Evolutionary conservation across 2,888 invertebrate genomes (phyloP), one percentile per base, ranked within the genome.

Genomic region (Tetramorium bicarinatum): DNA sequence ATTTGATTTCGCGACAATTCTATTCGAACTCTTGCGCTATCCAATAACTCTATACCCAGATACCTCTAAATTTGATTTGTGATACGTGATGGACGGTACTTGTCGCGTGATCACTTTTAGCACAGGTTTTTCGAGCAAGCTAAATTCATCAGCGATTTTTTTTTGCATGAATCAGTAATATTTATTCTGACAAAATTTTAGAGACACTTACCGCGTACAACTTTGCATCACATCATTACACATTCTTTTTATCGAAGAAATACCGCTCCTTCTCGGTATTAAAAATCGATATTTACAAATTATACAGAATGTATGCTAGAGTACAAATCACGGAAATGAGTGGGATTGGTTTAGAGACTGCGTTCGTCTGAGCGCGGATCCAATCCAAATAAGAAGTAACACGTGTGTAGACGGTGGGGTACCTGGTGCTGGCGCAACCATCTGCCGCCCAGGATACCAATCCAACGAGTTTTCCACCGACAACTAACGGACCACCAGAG

Each of bases 401-500:
- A 61, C 92, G 89, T 0, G 93, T 93, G 84, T 90, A 93, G 44
- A 93, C 92, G n/a, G 93, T 92, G 6, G 93, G 93, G 62, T 91
- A 93, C 18, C 82, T 74, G 4, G 83, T 86, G 6, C 81, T 82
- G 15, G 92, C 93, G 71, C 93, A 94, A n/a, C 91, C 93, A 38
- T 82, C 87, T 29, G n/a, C n/a, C n/a, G 2, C 29, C 13, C 92
- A 93, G 15, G 93, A 94, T 18, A 92, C 92, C 6, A 94, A 84
- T 79, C 94, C 94, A 18, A 88, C 79, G 66, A 94, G 91, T 85
- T 88, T 91, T 54, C 90, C 92, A 0, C 89, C 74, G 18, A 93
- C 89, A 34, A 90, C 92, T 86, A 94, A 85, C 56, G 94, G 93
- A 75, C 93, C 93, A 80, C 94, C 94, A 29, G 93, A 93, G 81